These are phyloP conservation scores for Agrochola litura DNA, from an alignment of 2,888 invertebrate species.

Conservation along the genomic window DNA sequence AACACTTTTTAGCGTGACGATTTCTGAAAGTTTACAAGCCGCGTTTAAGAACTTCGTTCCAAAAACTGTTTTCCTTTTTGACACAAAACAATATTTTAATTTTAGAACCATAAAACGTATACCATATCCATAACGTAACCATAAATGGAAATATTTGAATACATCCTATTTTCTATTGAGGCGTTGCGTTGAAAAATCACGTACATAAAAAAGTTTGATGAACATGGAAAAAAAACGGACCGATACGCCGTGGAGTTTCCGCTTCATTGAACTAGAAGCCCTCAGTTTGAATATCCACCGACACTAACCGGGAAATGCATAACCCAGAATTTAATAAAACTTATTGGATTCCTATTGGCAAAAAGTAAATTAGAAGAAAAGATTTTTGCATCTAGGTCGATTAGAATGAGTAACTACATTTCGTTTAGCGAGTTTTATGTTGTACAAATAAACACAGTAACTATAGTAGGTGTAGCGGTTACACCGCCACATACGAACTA, in stretches of 20 bases:
- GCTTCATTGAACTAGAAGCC: slow-evolving; percentile 61
- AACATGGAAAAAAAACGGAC: slow-evolving; percentile 41
- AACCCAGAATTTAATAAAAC: slow-evolving; percentile 49
- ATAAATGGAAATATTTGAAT: not conserved
- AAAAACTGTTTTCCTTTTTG: not conserved
- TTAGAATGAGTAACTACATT: not conserved
- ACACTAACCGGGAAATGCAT: slow-evolving; percentile 50
- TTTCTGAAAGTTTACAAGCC: too few relatives aligned
- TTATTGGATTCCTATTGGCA: not conserved
- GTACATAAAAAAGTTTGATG: not conserved
- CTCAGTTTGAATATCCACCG: slow-evolving; percentile 59
- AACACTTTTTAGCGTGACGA: too few relatives aligned
- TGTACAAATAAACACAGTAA: too few relatives aligned
- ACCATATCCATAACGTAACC: too few relatives aligned
- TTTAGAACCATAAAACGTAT: not conserved
- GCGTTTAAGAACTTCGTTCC: too few relatives aligned
- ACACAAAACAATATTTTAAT: not conserved
- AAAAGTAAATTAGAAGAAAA: not conserved
- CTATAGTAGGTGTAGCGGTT: too few relatives aligned
- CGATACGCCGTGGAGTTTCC: slow-evolving; percentile 46
- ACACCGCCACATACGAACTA: too few relatives aligned
- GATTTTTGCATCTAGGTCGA: not conserved
- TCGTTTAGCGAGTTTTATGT: not conserved
- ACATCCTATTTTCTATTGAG: not conserved
- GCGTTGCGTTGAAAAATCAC: slow-evolving; percentile 32